Conservation (phyloP, 2,888 invertebrate species). For the Hesperia comma region DNA sequence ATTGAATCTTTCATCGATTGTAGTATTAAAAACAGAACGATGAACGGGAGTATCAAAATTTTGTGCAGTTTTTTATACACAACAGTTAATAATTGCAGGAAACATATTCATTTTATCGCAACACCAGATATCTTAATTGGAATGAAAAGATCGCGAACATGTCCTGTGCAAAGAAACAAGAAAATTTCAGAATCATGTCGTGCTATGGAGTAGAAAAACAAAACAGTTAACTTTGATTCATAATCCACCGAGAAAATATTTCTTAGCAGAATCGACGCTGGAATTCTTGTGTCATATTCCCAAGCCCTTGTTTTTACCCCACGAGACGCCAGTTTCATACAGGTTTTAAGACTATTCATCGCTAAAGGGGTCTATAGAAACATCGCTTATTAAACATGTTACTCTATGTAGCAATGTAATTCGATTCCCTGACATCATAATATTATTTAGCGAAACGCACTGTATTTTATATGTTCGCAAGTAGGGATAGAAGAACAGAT, state of each 20-base stretch:
- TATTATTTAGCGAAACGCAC: conserved; percentile 64
- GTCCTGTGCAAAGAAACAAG: conserved; percentile 16
- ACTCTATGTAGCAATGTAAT: conserved; percentile 52
- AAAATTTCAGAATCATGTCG: conserved; percentile 30
- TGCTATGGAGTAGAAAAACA: conserved; percentile 27
- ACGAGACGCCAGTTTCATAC: conserved; percentile 40
- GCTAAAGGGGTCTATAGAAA: conserved; percentile 38
- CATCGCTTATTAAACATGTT: conserved; percentile 32
- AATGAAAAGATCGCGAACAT: conserved; percentile 25
- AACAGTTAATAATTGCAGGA: background rate
- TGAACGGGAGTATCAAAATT: too few species aligned
- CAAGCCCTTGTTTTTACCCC: conserved; percentile 42
- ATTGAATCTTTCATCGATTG: too few species aligned
- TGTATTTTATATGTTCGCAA: conserved; percentile 63
- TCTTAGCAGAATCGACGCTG: conserved; percentile 38
- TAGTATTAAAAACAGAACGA: too few species aligned
- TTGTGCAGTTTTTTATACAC: too few species aligned
- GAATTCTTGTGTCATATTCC: conserved; percentile 49
- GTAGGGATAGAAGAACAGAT: conserved; percentile 51
- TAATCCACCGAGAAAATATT: conserved; percentile 36
- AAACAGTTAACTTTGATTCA: conserved; percentile 35
- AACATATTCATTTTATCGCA: background rate
- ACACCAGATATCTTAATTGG: conserved; percentile 26
- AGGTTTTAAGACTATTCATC: conserved; percentile 40
- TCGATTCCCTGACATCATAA: conserved; percentile 63